A percentile compares a stretch with the other conserved stretches of the same genome.
phyloP scores from a whole-genome alignment of 1,140 invertebrate species.

The Drosophila paulistorum region DNA sequence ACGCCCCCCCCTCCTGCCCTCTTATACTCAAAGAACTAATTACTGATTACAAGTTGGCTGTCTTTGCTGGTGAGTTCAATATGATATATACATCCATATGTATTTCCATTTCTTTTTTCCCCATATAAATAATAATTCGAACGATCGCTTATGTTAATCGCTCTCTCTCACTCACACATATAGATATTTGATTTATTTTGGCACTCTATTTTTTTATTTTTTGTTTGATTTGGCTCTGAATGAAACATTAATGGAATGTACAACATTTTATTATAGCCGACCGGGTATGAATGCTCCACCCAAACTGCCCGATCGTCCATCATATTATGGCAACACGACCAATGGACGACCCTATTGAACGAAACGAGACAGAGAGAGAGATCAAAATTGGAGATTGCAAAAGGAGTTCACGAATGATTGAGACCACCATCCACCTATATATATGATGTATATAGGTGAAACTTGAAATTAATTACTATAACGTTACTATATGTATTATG shows the following conservation, averaged over 20 bases:
- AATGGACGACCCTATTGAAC: constrained; percentile 48
- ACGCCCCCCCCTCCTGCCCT: too few relatives aligned
- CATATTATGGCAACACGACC: constrained; percentile 71
- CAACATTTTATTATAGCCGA: constrained; percentile 46
- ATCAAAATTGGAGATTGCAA: too few relatives aligned
- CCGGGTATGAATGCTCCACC: constrained; percentile 72
- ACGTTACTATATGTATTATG: constrained; percentile 19
- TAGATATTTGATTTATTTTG: neutral
- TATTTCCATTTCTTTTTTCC: neutral
- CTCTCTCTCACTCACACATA: neutral
- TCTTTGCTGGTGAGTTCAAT: constrained; percentile 38
- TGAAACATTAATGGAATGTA: neutral
- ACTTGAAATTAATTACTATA: constrained; percentile 15
- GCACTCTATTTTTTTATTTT: neutral
- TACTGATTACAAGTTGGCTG: constrained; percentile 28
- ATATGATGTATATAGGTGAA: neutral
- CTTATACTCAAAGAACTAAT: constrained; percentile 39
- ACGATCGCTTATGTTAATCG: neutral
- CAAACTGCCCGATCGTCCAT: constrained; percentile 72
- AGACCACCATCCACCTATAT: constrained; percentile 2
- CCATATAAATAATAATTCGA: neutral
- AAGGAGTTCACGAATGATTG: neutral
- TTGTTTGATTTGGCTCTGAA: too few relatives aligned
- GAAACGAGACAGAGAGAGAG: neutral
- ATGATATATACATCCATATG: neutral